These are phyloP conservation scores for Metaphire vulgaris DNA, from an alignment of 1,140 invertebrate species.

Conservation along the genomic window DNA sequence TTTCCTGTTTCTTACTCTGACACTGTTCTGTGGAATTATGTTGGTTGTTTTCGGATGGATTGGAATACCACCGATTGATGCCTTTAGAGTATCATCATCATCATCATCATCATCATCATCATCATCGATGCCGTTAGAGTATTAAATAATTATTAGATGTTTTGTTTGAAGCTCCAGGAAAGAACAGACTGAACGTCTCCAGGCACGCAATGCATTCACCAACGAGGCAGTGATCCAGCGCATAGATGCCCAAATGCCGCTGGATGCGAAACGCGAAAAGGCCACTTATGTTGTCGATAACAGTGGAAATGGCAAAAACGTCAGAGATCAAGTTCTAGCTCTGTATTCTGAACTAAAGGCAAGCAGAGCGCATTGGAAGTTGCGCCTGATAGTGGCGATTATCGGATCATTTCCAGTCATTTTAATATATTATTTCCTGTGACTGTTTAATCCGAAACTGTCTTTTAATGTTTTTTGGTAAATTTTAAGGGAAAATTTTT, in stretches of 20 bases:
- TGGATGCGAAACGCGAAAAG: not conserved
- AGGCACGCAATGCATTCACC: not conserved
- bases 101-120: not conserved
- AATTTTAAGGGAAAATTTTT: too few species aligned
- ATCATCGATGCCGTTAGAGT: not conserved
- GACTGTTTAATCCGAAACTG: too few species aligned
- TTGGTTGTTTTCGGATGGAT: not conserved
- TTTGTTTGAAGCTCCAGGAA: conserved; percentile 35
- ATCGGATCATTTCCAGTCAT: too few species aligned
- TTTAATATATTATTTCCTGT: too few species aligned
- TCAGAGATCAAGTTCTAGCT: not conserved
- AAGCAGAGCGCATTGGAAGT: not conserved
- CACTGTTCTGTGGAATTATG: too few species aligned
- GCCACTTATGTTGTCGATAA: not conserved
- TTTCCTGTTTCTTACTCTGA: too few species aligned
- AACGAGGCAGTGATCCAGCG: not conserved
- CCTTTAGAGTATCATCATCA: not conserved
- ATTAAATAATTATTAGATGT: conserved; percentile 21
- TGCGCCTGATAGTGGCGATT: not conserved
- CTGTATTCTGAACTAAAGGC: not conserved
- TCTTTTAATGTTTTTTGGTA: too few species aligned
- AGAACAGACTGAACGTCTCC: not conserved
- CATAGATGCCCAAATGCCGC: not conserved
- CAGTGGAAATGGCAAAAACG: not conserved
- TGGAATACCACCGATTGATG: not conserved